Evolutionary conservation across 2,797 vertebrate species (phyloP), one percentile per base, ranked within the genome.

Genomic region (Sebastolobus alascanus): DNA sequence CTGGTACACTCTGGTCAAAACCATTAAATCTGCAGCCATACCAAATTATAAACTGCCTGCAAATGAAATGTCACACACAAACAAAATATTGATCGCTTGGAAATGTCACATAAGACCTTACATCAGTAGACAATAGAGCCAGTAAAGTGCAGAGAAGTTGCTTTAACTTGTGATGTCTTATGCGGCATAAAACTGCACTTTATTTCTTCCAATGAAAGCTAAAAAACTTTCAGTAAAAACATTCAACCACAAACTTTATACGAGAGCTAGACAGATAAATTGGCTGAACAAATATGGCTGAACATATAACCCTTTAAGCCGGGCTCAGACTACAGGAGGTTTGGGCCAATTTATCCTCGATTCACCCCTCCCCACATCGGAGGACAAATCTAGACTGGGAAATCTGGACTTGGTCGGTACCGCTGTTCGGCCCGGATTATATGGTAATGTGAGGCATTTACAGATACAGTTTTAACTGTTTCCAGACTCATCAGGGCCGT

Each of bases 1-100:
- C 55, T 60, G 58, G 64, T 68, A 74, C 70, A 65, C 79, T 73
- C 22, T 81, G 85, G 89, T 89, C 89, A 87, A 87, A 92, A 84
- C 83, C 81, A 87, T 88, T 89, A 90, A 84, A 88, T 77, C 75
- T 77, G 67, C 67, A 86, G 84, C 55, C 58, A 29, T 67, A 79
- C 37, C 55, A 84, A 92, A 91, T 93, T 89, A 91, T 91, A 67
- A 91, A 83, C 73, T 85, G 82, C 84, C 89, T 85, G 85, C 80
- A 94, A 93, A 93, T 93, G 89, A 94, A 94, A 93, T 94, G 91
- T 91, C 92, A 93, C 81, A 81, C 80, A 87, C 90, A 86, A 90
- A 89, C 68, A 82, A 81, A 86, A 65, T 92, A 94, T 94, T 78
- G 92, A 94, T 90, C 81, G 67, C 77, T 73, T 78, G 84, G 77